These are phyloP conservation scores for Python bivittatus DNA, from an alignment of 2,113 vertebrate species.

Conservation along the genomic window DNA sequence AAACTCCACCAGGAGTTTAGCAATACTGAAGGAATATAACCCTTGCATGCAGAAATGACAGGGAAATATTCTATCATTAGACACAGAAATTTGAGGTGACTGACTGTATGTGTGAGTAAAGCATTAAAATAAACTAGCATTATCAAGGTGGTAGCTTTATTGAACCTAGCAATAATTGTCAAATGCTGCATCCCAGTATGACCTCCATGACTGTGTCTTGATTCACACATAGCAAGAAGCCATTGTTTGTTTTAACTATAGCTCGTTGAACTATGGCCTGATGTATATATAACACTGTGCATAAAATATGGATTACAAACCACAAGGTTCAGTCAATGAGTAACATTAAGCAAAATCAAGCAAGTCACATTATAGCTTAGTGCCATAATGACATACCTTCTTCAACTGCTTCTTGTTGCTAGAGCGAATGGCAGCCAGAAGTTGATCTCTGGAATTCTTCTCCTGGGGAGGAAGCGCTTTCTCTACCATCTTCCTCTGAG, in stretches of 20 bases:
- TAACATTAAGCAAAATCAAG: not conserved
- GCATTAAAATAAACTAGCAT: not conserved
- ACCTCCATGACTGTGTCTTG: not conserved
- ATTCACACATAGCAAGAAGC: not conserved
- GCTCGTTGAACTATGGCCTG: not conserved
- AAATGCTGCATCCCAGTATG: not conserved
- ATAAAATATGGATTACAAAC: not conserved
- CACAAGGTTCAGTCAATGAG: not conserved
- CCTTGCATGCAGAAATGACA: not conserved
- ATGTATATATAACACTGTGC: not conserved
- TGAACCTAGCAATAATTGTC: not conserved
- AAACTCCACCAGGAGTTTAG: not conserved
- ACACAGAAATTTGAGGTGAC: not conserved
- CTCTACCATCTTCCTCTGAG: slow-evolving; percentile 86
- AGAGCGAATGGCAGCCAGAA: slow-evolving; percentile 91
- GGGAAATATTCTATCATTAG: not conserved
- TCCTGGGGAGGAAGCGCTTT: slow-evolving; percentile 73
- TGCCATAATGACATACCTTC: slow-evolving; percentile 72
- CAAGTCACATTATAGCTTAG: not conserved
- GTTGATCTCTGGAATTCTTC: slow-evolving; percentile 93
- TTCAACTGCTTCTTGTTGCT: slow-evolving; percentile 89
- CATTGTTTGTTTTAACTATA: not conserved
- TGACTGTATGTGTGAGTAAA: not conserved
- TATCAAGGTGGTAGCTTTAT: not conserved
- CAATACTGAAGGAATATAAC: not conserved